Base-by-base conservation (phyloP, 2,797 vertebrate species). In the Micropoecilia bifurca region DNA sequence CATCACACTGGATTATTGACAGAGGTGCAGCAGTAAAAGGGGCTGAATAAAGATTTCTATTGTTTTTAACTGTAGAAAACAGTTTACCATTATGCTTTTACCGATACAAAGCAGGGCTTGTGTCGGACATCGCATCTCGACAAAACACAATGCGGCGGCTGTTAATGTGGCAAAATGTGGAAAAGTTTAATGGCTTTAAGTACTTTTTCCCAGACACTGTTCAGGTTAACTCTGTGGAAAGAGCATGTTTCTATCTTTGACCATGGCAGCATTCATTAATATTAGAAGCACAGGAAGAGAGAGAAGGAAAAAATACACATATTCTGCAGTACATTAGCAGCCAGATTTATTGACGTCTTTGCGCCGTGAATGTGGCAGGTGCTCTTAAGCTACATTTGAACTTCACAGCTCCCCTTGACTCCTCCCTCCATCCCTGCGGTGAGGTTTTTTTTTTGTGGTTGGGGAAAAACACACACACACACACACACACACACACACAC, bases 281-380 rank as follows among this genome's bases (percentile, higher is more conserved):
- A 95, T 94, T 93, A 85, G 89, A 93, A 77, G 84, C 76, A 33
- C 76, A 80, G 88, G 77, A 75, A 83, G 80, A 81, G 82, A 61
- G 69, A 61, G 82, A 86, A 87, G 78, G 85, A 81, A 76, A 86
- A 82, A 85, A 86, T 86, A 41, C 1, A 41, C 8, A 41, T 41
- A 94, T 95, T 92, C 91, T 59, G 86, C 61, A 83, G 85, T 94
- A 93, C 94, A 95, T 96, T 94, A 95, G 92, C 71, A 80, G 84
- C 85, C 80, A 92, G 94, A 95, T 96, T 96, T 96, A 95, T 94
- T 93, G 94, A 95, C 90, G 76, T 92, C 85, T 94, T 94, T 93
- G 93, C 83, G 57, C 89, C 85, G n/a, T 73, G 83, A 90, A 94
- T 90, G 94, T 95, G 94, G 91, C 94, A 95, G 93, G 87, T 95